Conservation (phyloP, 2,888 invertebrate genomes). For the Agrotis puta region DNA sequence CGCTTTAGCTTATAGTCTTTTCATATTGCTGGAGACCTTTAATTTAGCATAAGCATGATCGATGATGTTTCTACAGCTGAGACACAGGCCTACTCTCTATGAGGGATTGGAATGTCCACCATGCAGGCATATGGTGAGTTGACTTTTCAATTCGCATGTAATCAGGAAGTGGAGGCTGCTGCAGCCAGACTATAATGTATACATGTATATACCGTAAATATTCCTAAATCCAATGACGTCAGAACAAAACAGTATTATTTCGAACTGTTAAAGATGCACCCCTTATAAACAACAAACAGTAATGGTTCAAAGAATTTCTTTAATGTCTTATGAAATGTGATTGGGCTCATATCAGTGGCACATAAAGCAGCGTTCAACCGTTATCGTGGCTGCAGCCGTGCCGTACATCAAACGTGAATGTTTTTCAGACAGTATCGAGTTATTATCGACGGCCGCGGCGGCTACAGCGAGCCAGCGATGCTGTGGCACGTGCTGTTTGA, state of each 20-base stretch:
- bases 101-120: too few relatives aligned
- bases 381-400: conserved; percentile 59
- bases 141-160: neutral
- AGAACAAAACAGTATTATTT: neutral
- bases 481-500: conserved; percentile 86
- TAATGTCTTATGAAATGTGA: conserved; percentile 62
- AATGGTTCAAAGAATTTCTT: conserved; percentile 56
- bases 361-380: conserved; percentile 64
- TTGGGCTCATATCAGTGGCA: conserved; percentile 59
- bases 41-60: too few relatives aligned
- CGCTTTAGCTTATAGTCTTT: neutral
- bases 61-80: too few relatives aligned
- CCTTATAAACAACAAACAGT: conserved; percentile 29
- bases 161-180: neutral
- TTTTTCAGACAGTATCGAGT: conserved; percentile 72
- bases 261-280: conserved; percentile 3
- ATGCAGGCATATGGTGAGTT: too few relatives aligned
- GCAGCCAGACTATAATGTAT: neutral
- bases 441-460: conserved; percentile 68
- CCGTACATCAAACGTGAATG: conserved; percentile 67
- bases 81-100: too few relatives aligned
- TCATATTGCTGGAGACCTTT: neutral
- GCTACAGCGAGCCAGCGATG: conserved; percentile 63
- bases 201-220: neutral
- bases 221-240: neutral